Base-by-base conservation (phyloP, 2,888 invertebrate genomes). In the Athalia rosae region DNA sequence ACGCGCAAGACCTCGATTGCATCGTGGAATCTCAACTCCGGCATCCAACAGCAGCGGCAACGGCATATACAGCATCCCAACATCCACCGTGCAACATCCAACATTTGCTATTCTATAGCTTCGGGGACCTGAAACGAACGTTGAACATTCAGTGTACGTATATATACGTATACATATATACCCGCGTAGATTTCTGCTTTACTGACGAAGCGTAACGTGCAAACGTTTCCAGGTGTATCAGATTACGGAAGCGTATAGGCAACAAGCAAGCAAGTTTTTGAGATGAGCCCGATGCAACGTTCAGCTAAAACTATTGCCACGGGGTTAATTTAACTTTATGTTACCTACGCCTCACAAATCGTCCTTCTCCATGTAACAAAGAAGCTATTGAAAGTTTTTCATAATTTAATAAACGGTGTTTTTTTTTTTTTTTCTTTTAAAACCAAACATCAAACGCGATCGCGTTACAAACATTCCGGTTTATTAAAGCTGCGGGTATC, bases 161-260 rank as follows among this genome's bases (percentile, higher is more conserved):
- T n/a, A n/a, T n/a, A n/a, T n/a, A n/a, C n/a, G n/a, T n/a, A n/a
- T n/a, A n/a, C n/a, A n/a, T n/a, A n/a, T 13, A 28, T 28, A 28
- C 28, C 74, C n/a, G n/a, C n/a, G 74, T 71, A 58, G 71, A 74
- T 74, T 74, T 61, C 74, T 74, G 62, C 61, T 48, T 61, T 50
- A 74, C 62, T 41, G 74, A 61, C 74, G 76, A 76, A 76, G 61
- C 67, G 71, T 67, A 77, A 64, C 69, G 77, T 69, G 69, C 74
- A 50, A 48, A 74, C 74, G 53, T 76, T 69, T 78, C 76, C 53
- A 71, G 67, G 66, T 71, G 69, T 80, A 80, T 80, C 80, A 77
- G 80, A 79, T 81, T 81, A 80, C 80, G 80, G 80, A 80, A 80
- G 66, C 76, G 77, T 67, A n/a, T n/a, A 61, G 74, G 28, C 28